phyloP scores from a whole-genome alignment of 2,888 invertebrate species.

The Drosophila paranaensis region DNA sequence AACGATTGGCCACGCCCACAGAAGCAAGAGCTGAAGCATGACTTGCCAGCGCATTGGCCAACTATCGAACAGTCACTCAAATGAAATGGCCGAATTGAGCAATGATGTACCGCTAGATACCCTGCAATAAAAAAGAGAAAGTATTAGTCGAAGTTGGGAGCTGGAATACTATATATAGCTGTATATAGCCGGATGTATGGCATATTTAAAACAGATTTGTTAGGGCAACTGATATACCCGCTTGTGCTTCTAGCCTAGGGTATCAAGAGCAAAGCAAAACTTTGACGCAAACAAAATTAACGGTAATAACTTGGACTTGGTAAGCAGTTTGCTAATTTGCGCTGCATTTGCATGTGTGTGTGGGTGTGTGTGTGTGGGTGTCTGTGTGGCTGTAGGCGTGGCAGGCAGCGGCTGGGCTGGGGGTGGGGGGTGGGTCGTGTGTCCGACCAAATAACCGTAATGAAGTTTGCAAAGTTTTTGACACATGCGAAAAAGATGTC shows the following conservation, averaged over 20 bases:
- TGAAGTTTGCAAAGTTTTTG: conserved; percentile 77
- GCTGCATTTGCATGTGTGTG: conserved; percentile 67
- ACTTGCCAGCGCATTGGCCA: conserved; percentile 11
- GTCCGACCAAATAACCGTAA: conserved; percentile 64
- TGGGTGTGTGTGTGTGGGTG: conserved; percentile 31
- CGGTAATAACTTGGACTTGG: conserved; percentile 74
- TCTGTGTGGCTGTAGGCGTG: not conserved
- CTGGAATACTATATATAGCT: not conserved
- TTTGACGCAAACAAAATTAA: conserved; percentile 75
- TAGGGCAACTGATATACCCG: not conserved
- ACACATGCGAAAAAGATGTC: conserved; percentile 66
- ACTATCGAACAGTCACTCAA: conserved; percentile 38
- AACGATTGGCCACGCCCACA: conserved; percentile 31
- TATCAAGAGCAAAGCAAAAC: conserved; percentile 50
- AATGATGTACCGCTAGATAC: not conserved
- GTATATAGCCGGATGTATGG: no score
- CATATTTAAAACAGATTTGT: not conserved
- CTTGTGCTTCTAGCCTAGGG: conserved; percentile 6
- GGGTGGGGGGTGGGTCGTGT: conserved; percentile 27
- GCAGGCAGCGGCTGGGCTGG: no score
- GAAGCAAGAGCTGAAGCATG: not conserved
- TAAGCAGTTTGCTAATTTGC: conserved; percentile 62
- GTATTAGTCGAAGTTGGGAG: no score
- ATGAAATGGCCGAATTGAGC: not conserved
- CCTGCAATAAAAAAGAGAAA: not conserved